These are phyloP conservation scores for Oreochromis spilurus DNA, from an alignment of 2,113 vertebrate species.

Conservation along the genomic window DNA sequence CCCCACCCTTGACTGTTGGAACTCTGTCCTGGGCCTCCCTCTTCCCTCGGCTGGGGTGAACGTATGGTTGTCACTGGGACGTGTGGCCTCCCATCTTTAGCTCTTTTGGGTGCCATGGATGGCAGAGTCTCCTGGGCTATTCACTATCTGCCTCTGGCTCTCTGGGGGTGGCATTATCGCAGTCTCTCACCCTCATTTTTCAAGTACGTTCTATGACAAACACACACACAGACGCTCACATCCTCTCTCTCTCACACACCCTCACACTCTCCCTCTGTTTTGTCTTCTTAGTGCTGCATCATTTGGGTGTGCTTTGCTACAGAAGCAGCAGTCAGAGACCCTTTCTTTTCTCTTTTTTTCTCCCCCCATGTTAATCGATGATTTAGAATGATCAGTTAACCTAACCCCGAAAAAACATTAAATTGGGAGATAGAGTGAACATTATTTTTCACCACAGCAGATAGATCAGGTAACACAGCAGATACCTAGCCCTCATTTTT, in stretches of 20 bases:
- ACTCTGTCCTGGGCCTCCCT: not conserved
- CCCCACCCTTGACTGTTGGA: not conserved
- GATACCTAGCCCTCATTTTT: not conserved
- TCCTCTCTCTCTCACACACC: not conserved
- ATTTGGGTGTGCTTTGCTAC: not conserved
- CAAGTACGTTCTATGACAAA: not conserved
- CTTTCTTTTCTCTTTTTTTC: not conserved
- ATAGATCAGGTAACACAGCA: not conserved
- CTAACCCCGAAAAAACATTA: not conserved
- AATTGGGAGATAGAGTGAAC: too few species aligned
- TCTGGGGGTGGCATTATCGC: not conserved
- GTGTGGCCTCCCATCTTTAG: not conserved
- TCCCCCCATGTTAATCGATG: not conserved
- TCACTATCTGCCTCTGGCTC: not conserved
- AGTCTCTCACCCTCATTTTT: not conserved
- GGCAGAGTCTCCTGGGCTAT: not conserved
- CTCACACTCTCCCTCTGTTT: not conserved
- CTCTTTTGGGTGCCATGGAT: not conserved
- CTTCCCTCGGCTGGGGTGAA: not conserved
- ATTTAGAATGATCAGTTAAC: not conserved
- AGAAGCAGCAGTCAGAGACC: not conserved
- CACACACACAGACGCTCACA: accelerated
- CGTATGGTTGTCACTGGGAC: not conserved
- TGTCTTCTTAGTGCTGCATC: not conserved
- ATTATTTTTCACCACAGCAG: not conserved